Percentiles rank a stretch among this genome's conserved stretches.
Evolutionary conservation across 2,113 vertebrate species (phyloP).

Genomic region (Percina caprodes): DNA sequence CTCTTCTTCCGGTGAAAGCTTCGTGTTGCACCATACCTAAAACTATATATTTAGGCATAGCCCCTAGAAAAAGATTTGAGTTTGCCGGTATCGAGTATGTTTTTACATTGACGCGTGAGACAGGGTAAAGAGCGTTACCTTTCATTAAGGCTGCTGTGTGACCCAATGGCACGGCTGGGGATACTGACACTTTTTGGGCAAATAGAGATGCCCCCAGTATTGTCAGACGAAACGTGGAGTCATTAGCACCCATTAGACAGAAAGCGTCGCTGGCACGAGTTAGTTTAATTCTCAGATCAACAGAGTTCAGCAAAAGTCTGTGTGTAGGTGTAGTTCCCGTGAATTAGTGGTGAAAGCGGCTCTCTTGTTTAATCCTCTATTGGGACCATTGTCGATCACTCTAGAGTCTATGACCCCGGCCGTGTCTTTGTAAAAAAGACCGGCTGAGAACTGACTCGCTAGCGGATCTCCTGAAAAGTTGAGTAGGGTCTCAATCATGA

Average conservation of each 20-base stretch:
- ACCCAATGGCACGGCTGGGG: not conserved
- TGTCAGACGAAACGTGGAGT: not conserved
- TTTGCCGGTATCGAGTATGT: not conserved
- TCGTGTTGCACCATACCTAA: no score
- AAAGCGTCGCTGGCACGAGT: not conserved
- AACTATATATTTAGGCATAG: no score
- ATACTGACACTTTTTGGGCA: not conserved
- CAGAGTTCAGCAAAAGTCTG: not conserved
- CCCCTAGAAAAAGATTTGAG: no score
- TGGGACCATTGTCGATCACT: rapidly evolving
- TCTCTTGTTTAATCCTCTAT: not conserved
- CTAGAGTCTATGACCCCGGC: not conserved
- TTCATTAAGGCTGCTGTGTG: not conserved
- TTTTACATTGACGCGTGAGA: not conserved
- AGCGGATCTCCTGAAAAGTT: not conserved
- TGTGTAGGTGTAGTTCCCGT: not conserved
- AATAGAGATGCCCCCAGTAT: not conserved
- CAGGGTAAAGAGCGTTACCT: not conserved
- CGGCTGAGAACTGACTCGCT: not conserved
- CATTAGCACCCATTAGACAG: not conserved
- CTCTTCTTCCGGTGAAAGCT: no score
- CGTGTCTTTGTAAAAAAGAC: not conserved
- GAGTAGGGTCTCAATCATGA: not conserved
- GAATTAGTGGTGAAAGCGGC: not conserved
- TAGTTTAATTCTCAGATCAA: not conserved